Evolutionary conservation across 2,797 vertebrate genomes (phyloP), one percentile per base, ranked within the genome.

Genomic region (Sylvilagus floridanus): DNA sequence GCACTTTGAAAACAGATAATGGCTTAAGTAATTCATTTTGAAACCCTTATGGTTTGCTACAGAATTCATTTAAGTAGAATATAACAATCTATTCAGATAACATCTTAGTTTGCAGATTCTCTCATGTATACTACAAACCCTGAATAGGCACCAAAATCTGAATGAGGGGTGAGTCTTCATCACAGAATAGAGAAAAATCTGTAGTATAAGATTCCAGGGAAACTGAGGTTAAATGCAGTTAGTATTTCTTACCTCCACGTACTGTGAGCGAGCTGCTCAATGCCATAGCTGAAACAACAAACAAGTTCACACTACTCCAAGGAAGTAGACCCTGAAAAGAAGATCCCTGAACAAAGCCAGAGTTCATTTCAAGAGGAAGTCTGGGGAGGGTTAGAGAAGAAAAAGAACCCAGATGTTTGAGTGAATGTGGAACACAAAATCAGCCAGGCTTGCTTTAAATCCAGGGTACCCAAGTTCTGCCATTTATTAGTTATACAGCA

Each of bases 31-130:
- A 72, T 42, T 30, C 13, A 69, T 68, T 91, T 54, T 63, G 7
- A 73, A 94, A 10, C 9, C 16, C 3, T 60, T 60, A 7, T 50
- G 35, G 73, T 54, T 83, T 73, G 9, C 32, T 75, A 32, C 7
- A 92, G 2, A 54, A 57, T 24, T 52, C 13, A 30, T 42, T 24
- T 82, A 75, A 24, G 32, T 54, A 66, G 75, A 82, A 11, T 52
- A 35, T 71, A 57, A 69, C 1, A 68, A 81, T 71, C 21, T 47
- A 54, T 75, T 77, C 24, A 88, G 73, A 88, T 28, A 84, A 35
- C 2, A 90, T 37, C 42, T 77, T 62, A 47, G 26, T 21, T 84
- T 78, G 7, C 76, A 97, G 69, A 60, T 79, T 76, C 37, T 94
- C 73, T 63, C 6, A 66, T 4, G 8, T 47, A 47, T 47, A 84